These are phyloP conservation scores for Mayetiola destructor DNA, from an alignment of 2,888 invertebrate species.

Conservation along the genomic window DNA sequence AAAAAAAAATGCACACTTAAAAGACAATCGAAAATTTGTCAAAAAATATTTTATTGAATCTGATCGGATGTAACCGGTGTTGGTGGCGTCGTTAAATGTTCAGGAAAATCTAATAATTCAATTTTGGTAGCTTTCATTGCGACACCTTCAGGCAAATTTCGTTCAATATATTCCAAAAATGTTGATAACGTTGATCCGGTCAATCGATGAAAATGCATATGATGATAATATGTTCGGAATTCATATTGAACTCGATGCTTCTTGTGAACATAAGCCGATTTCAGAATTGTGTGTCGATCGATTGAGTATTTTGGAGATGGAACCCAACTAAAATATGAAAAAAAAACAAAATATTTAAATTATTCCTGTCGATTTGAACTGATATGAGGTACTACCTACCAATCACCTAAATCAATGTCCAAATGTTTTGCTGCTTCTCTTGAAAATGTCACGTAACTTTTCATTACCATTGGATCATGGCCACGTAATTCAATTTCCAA, in stretches of 20 bases:
- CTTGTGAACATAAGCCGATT: conserved; percentile 79
- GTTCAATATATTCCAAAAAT: conserved; percentile 85
- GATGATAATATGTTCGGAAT: conserved; percentile 78
- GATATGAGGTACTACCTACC: conserved; percentile 35
- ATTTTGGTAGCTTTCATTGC: conserved; percentile 80
- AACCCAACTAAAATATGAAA: conserved; percentile 45
- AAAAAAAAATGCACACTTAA: not conserved
- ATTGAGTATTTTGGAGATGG: conserved; percentile 52
- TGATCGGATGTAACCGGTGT: conserved; percentile 16
- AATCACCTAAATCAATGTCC: conserved; percentile 57
- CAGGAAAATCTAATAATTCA: conserved; percentile 42
- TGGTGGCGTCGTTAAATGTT: conserved; percentile 39
- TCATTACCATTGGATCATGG: conserved; percentile 73
- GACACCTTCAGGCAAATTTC: conserved; percentile 95
- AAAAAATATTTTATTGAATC: not conserved
- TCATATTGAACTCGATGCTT: conserved; percentile 95
- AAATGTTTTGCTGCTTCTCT: conserved; percentile 66
- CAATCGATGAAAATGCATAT: conserved; percentile 64
- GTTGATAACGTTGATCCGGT: conserved; percentile 95
- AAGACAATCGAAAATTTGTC: not conserved
- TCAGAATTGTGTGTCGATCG: conserved; percentile 64
- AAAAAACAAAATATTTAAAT: conserved; percentile 26
- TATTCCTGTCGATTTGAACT: not conserved
- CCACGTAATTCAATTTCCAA: conserved; percentile 77
- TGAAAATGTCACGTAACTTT: conserved; percentile 78